Conservation (phyloP, 2,888 invertebrate species). For the Gisinianus flammeolus region DNA sequence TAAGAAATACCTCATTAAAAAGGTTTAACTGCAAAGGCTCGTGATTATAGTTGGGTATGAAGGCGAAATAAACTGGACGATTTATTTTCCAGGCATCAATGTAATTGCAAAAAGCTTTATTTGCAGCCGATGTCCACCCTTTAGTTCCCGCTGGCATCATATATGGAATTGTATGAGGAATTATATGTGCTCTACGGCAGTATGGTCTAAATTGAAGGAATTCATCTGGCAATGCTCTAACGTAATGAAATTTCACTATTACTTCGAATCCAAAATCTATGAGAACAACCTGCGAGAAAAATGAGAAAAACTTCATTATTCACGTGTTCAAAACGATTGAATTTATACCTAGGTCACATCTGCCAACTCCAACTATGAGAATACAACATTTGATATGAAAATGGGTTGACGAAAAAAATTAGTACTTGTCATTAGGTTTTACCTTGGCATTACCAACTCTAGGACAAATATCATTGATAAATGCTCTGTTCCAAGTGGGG, state of each 20-base stretch:
- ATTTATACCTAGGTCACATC: no score
- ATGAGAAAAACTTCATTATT: neutral
- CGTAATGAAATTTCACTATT: neutral
- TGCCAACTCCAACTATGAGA: no score
- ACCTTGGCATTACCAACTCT: conserved; percentile 2
- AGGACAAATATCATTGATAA: neutral
- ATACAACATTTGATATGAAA: no score
- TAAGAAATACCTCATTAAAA: conserved; percentile 14
- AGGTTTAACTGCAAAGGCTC: neutral
- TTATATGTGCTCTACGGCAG: conserved; percentile 25
- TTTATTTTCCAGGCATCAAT: conserved; percentile 2
- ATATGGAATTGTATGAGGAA: neutral
- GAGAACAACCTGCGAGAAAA: conserved; percentile 25
- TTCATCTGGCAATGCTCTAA: conserved; percentile 1
- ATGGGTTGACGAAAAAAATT: neutral
- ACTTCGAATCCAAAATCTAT: conserved; percentile 31
- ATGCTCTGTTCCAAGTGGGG: conserved; percentile 29
- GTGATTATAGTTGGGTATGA: neutral
- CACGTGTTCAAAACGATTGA: neutral
- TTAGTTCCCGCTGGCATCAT: neutral
- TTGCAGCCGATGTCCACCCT: conserved; percentile 23
- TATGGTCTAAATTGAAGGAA: neutral
- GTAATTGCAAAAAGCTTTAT: conserved; percentile 15
- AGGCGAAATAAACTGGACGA: conserved; percentile 28
- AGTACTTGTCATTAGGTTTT: neutral